These are phyloP conservation scores for Dicyrtomina minuta DNA, from an alignment of 2,888 invertebrate genomes.

Conservation along the genomic window DNA sequence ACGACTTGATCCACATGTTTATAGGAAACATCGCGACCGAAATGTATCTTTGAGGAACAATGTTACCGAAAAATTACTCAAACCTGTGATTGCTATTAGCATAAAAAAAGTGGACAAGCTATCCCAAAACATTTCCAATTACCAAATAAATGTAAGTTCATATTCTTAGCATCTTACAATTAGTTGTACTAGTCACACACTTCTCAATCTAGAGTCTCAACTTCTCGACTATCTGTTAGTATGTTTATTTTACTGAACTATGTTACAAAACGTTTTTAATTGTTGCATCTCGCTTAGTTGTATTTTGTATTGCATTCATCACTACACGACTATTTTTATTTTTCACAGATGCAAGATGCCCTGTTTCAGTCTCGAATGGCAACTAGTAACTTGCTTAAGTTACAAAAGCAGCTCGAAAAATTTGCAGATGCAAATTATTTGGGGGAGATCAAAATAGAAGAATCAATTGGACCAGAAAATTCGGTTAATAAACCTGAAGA, in stretches of 20 bases:
- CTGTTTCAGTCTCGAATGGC: conserved; percentile 46
- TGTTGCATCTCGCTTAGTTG: too few species aligned
- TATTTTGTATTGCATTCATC: too few species aligned
- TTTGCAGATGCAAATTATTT: conserved; percentile 43
- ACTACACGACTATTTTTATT: conserved; percentile 7
- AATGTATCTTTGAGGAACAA: conserved; percentile 46
- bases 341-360: conserved; percentile 49
- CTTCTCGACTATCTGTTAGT: too few species aligned
- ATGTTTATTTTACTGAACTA: too few species aligned
- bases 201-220: too few species aligned
- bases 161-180: background rate
- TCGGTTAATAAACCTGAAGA: background rate
- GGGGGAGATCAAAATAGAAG: conserved; percentile 37
- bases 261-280: too few species aligned
- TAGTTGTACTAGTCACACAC: too few species aligned
- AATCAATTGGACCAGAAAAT: background rate
- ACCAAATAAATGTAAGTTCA: conserved; percentile 46
- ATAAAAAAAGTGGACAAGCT: conserved; percentile 45
- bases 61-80: conserved; percentile 45
- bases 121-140: conserved; percentile 49
- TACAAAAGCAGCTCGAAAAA: conserved; percentile 42
- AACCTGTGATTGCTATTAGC: conserved; percentile 43
- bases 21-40: conserved; percentile 45
- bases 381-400: conserved; percentile 41
- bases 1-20: conserved; percentile 21